phyloP scores from a whole-genome alignment of 1,140 invertebrate genomes.

The Cotesia glomerata region DNA sequence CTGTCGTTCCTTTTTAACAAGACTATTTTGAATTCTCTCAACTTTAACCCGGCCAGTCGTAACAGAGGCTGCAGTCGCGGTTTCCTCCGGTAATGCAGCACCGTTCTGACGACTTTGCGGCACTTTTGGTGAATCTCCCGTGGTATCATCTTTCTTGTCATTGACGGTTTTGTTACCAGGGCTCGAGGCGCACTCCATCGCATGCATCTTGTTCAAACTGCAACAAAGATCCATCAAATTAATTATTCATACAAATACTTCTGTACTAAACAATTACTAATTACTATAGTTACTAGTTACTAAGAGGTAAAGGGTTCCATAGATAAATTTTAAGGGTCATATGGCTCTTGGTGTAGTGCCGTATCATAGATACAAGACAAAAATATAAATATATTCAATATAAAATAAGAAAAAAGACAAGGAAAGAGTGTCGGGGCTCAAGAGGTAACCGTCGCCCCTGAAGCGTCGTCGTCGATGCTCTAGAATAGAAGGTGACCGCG shows the following conservation, averaged over 20 bases:
- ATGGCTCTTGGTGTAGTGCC: no score
- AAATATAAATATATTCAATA: background rate
- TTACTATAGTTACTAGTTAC: no score
- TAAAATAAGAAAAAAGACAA: background rate
- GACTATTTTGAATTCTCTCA: constrained; percentile 12
- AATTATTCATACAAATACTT: background rate
- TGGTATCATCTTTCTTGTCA: constrained; percentile 47
- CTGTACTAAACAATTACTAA: no score
- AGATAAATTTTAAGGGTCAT: no score
- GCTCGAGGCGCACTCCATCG: constrained; percentile 50
- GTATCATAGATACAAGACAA: background rate
- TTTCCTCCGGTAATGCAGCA: constrained; percentile 55
- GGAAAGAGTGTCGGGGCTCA: background rate
- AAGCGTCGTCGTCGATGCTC: constrained; percentile 32
- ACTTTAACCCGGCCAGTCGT: constrained; percentile 12
- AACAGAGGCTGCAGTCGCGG: constrained; percentile 43
- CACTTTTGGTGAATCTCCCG: constrained; percentile 50
- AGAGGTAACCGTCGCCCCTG: constrained; percentile 13
- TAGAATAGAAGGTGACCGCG: constrained; percentile 49
- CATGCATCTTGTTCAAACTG: constrained; percentile 60
- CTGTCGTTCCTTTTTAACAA: constrained; percentile 47
- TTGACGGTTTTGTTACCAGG: constrained; percentile 41
- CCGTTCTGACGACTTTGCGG: constrained; percentile 59
- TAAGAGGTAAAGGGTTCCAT: no score
- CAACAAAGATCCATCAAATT: constrained; percentile 29